A percentile compares a stretch with the other conserved stretches of the same genome.
Conservation (phyloP, 1,140 invertebrate genomes). For the Potamilus streckersoni region DNA sequence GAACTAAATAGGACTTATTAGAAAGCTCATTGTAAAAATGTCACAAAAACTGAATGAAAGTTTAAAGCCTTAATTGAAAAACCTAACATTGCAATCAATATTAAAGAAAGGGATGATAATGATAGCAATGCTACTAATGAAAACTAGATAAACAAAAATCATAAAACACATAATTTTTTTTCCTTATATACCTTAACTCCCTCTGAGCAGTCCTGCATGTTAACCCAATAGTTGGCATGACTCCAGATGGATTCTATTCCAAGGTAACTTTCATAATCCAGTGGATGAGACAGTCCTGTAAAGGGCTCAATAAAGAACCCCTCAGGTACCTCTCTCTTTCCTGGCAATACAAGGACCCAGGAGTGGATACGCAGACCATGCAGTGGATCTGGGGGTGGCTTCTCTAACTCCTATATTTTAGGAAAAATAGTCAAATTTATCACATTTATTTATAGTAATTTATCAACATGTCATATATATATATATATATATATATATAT, state of each 20-base stretch:
- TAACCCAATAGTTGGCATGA: slow-evolving; percentile 87
- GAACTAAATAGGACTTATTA: too few species aligned
- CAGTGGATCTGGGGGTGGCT: slow-evolving; percentile 77
- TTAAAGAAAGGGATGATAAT: too few species aligned
- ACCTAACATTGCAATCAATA: too few species aligned
- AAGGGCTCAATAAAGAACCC: slow-evolving; percentile 87
- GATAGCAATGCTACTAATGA: too few species aligned
- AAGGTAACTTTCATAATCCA: slow-evolving; percentile 76
- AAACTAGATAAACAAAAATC: too few species aligned
- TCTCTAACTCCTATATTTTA: slow-evolving; percentile 71
- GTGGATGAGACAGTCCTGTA: slow-evolving; percentile 75
- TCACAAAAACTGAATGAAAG: too few species aligned
- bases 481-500: too few species aligned
- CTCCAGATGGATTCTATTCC: slow-evolving; percentile 89
- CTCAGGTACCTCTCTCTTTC: slow-evolving; percentile 73
- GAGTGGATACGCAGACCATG: slow-evolving; percentile 83
- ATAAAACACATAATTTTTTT: neutral
- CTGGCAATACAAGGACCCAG: slow-evolving; percentile 82
- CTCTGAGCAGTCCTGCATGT: slow-evolving; percentile 75
- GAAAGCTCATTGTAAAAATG: too few species aligned
- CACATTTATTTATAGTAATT: too few species aligned
- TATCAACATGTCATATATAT: too few species aligned
- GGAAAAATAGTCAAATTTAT: too few species aligned
- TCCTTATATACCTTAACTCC: slow-evolving; percentile 59
- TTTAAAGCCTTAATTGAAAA: too few species aligned